phyloP scores from a whole-genome alignment of 1,140 invertebrate genomes.

The Drosophila repletoides region DNA sequence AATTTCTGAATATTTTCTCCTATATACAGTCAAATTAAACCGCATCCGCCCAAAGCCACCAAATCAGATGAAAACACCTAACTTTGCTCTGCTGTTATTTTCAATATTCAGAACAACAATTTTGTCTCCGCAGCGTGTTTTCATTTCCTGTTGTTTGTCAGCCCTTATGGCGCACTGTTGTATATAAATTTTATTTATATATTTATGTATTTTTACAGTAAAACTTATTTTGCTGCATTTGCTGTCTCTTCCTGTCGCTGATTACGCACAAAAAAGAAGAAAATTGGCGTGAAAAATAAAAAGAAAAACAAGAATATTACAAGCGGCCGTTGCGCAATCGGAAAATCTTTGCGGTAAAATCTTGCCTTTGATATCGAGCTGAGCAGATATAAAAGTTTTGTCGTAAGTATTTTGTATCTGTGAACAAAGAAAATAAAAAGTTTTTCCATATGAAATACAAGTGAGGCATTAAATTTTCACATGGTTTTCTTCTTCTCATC shows the following conservation, averaged over 20 bases:
- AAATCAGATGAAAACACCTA: conserved; percentile 51
- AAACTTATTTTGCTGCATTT: conserved; percentile 57
- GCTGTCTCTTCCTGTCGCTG: conserved; percentile 13
- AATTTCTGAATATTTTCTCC: too few species aligned
- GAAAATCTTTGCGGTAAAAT: conserved; percentile 27
- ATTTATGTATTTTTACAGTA: conserved; percentile 64
- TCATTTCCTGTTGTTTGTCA: conserved; percentile 61
- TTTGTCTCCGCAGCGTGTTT: too few species aligned
- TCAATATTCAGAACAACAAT: conserved; percentile 16
- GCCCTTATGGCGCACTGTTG: conserved; percentile 35
- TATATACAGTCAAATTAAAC: conserved; percentile 14
- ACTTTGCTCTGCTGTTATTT: neutral
- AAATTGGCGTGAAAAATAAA: conserved; percentile 30
- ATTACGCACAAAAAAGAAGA: conserved; percentile 44
- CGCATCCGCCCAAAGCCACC: conserved; percentile 26
- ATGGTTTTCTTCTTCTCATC: neutral
- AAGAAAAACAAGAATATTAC: conserved; percentile 66
- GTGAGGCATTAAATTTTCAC: conserved; percentile 12
- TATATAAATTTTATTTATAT: conserved; percentile 63
- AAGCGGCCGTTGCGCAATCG: conserved; percentile 45
- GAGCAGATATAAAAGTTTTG: conserved; percentile 11
- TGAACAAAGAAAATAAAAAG: conserved; percentile 6
- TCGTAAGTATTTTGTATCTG: conserved; percentile 9
- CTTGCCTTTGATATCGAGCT: conserved; percentile 37
- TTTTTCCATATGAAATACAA: conserved; percentile 8